phyloP scores from a whole-genome alignment of 1,140 invertebrate genomes.

The Drosophila tani region DNA sequence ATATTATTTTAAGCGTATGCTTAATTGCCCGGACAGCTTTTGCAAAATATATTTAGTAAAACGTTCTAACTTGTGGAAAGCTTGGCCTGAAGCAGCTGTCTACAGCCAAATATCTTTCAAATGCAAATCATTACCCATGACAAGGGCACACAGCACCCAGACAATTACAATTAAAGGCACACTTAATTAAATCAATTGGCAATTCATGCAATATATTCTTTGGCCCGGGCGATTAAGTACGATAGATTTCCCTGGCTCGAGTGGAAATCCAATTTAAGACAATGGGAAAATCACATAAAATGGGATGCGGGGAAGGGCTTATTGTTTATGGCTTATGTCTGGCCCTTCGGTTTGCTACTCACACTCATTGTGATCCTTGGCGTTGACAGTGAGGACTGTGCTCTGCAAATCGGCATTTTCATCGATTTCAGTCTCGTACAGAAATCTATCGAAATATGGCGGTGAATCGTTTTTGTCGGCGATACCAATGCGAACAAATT shows the following conservation, averaged over 20 bases:
- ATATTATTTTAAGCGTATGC: conserved; percentile 1
- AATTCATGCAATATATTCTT: conserved; percentile 60
- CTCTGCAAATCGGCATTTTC: conserved; percentile 90
- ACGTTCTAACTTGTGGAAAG: conserved; percentile 9
- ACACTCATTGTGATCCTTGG: conserved; percentile 90
- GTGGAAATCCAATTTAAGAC: conserved; percentile 37
- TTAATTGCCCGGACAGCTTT: conserved; percentile 14
- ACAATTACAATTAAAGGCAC: conserved; percentile 70
- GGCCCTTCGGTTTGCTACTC: conserved; percentile 60
- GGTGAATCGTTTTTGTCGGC: conserved; percentile 90
- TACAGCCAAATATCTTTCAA: conserved; percentile 40
- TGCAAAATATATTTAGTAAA: conserved; percentile 1
- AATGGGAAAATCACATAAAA: conserved; percentile 44
- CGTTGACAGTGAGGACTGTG: conserved; percentile 89
- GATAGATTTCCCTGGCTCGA: conserved; percentile 11
- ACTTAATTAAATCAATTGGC: conserved; percentile 76
- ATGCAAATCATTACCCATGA: conserved; percentile 33
- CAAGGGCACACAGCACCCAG: background rate
- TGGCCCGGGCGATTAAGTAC: conserved; percentile 26
- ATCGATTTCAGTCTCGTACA: conserved; percentile 89
- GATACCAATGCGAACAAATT: conserved; percentile 86
- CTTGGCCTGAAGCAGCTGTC: conserved; percentile 7
- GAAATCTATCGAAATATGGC: conserved; percentile 89
- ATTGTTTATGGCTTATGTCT: conserved; percentile 39
- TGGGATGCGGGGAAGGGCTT: conserved; percentile 3